A percentile compares a stretch with the other conserved stretches of the same genome.
These are phyloP conservation scores for Pseudotriccus pelzelni DNA, from an alignment of 2,797 vertebrate species.

Conservation along the genomic window DNA sequence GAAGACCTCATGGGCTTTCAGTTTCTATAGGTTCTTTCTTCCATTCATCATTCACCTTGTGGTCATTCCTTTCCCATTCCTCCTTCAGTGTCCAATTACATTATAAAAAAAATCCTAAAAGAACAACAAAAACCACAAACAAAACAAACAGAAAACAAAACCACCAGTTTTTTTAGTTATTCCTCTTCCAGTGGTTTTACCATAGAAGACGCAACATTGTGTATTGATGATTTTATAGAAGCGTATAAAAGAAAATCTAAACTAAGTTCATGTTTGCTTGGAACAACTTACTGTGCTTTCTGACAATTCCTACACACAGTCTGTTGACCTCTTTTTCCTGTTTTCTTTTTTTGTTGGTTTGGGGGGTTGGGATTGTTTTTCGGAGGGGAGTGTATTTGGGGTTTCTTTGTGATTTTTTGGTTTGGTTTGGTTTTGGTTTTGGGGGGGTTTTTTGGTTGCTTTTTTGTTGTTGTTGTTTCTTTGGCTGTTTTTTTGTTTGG, in stretches of 20 bases:
- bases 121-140: background rate
- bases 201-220: background rate
- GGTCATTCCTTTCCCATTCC: background rate
- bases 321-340: background rate
- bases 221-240: background rate
- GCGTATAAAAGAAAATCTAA: background rate
- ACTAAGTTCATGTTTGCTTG: background rate
- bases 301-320: background rate
- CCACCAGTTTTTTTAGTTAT: background rate
- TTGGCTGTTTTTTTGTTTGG: too few relatives aligned
- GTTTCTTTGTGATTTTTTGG: too few relatives aligned
- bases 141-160: background rate
- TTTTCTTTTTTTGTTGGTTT: background rate
- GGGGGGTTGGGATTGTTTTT: background rate
- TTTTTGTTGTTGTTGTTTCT: too few relatives aligned
- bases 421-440: too few relatives aligned
- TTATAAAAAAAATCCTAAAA: background rate
- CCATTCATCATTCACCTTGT: accelerated
- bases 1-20: background rate
- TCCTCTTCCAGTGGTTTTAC: background rate
- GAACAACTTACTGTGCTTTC: background rate
- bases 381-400: too few relatives aligned
- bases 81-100: background rate
- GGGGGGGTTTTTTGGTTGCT: too few relatives aligned
- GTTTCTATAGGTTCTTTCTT: background rate